Conservation (phyloP, 2,797 vertebrate species). For the Lepidocolaptes lacrymiger region DNA sequence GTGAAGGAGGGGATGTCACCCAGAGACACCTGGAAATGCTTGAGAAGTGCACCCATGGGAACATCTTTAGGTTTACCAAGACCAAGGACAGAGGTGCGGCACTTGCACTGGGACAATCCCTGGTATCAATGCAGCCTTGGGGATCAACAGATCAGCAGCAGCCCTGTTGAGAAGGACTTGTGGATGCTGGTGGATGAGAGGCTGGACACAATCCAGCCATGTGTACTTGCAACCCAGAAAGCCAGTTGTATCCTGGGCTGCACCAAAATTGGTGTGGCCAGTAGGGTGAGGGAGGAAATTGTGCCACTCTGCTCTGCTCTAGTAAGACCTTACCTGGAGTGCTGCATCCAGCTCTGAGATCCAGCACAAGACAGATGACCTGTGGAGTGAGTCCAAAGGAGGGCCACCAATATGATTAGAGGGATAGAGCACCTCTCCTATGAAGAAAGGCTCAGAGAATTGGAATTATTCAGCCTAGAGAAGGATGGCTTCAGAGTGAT, state of each 20-base stretch:
- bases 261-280: neutral
- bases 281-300: neutral
- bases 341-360: neutral
- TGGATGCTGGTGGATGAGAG: too few relatives aligned
- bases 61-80: neutral
- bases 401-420: fast-evolving
- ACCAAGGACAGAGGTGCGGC: too few relatives aligned
- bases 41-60: fast-evolving
- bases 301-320: neutral
- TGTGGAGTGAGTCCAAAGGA: fast-evolving
- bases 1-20: neutral
- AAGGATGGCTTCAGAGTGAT: neutral
- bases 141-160: fast-evolving
- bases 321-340: neutral
- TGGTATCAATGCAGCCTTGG: fast-evolving
- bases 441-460: neutral
- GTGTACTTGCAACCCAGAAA: neutral
- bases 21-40: neutral
- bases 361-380: fast-evolving
- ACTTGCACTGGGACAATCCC: fast-evolving
- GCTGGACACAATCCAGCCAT: too few relatives aligned
- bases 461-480: neutral
- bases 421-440: neutral
- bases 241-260: neutral
- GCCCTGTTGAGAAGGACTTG: neutral